phyloP scores from a whole-genome alignment of 2,113 vertebrate genomes.

The Corapipo altera region DNA sequence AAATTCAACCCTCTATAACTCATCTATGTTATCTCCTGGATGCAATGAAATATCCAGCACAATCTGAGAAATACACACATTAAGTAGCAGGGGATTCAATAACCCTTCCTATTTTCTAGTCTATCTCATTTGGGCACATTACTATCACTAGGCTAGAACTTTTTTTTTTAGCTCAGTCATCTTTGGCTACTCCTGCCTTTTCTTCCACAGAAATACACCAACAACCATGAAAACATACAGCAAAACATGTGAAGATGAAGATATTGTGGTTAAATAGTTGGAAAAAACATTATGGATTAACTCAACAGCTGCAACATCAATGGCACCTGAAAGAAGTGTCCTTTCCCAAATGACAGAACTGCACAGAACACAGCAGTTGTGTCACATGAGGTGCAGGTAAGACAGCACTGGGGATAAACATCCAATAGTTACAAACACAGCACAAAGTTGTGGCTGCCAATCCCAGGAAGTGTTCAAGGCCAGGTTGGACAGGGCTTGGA shows the following conservation, averaged over 20 bases:
- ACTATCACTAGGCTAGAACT: not conserved
- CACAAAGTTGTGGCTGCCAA: not conserved
- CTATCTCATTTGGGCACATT: not conserved
- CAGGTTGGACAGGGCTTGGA: not conserved
- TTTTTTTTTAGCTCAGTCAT: not conserved
- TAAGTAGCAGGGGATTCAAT: not conserved
- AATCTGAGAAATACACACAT: not conserved
- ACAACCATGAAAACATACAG: rapidly evolving
- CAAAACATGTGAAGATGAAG: not conserved
- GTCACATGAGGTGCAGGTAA: not conserved
- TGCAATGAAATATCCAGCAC: not conserved
- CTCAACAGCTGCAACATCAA: not conserved
- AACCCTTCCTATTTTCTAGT: not conserved
- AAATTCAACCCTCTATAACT: not conserved
- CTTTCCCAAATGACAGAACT: not conserved
- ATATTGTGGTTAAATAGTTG: not conserved
- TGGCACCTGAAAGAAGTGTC: not conserved
- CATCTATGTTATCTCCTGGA: not conserved
- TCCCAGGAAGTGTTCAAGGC: not conserved
- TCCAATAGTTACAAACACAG: not conserved
- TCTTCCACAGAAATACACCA: not conserved
- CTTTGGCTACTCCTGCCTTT: not conserved
- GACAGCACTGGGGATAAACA: not conserved
- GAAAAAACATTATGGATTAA: not conserved
- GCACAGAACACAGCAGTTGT: not conserved